Conservation (phyloP, 2,888 invertebrate genomes). For the Ochropacha duplaris region DNA sequence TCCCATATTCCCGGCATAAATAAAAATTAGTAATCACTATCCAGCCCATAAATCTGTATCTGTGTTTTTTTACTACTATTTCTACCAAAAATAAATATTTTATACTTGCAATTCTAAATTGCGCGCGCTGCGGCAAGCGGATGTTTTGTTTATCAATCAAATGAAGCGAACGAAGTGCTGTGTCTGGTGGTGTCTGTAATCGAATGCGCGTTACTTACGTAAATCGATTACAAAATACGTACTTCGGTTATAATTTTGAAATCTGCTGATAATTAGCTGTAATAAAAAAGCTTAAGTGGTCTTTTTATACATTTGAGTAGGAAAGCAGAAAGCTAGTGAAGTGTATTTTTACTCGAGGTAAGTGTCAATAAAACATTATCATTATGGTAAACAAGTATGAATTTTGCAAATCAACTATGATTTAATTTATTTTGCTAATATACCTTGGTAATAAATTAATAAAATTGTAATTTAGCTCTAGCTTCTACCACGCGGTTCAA, state of each 20-base stretch:
- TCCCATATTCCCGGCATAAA: no score
- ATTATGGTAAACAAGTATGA: no score
- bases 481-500: no score
- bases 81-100: slow-evolving; percentile 11
- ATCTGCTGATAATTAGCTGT: not conserved
- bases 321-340: not conserved
- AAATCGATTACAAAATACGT: slow-evolving; percentile 41
- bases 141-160: slow-evolving; percentile 81
- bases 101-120: slow-evolving; percentile 50
- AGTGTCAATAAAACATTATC: not conserved
- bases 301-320: not conserved
- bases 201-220: slow-evolving; percentile 42
- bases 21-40: no score
- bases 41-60: no score
- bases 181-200: slow-evolving; percentile 47
- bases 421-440: no score
- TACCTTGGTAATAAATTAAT: no score
- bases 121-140: slow-evolving; percentile 75
- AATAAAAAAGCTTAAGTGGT: not conserved
- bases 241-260: slow-evolving; percentile 13
- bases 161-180: slow-evolving; percentile 50
- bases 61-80: no score
- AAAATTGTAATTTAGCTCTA: no score
- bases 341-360: not conserved
- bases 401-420: no score